Percentiles rank a stretch among this genome's conserved stretches.
phyloP scores from a whole-genome alignment of 37 sponge, comb jelly and placozoan genomes.

The Amphimedon queenslandica region DNA sequence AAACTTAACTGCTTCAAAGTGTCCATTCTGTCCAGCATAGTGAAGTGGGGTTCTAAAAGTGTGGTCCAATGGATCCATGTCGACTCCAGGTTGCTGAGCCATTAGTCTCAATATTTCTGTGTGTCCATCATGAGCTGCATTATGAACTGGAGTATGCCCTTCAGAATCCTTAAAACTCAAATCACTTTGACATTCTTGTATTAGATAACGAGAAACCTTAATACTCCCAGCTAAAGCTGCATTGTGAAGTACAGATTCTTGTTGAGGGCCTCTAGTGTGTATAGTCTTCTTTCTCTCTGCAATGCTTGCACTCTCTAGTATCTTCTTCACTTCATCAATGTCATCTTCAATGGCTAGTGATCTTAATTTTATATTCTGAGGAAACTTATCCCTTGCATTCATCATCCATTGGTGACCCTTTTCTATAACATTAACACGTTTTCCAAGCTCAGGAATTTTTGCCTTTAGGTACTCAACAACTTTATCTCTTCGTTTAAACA shows the following conservation, averaged over 20 bases:
- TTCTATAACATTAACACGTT: not conserved
- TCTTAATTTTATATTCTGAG: slow-evolving; percentile 16
- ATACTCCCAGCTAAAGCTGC: slow-evolving; percentile 43
- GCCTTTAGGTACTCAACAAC: slow-evolving; percentile 44
- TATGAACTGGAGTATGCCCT: slow-evolving; percentile 52
- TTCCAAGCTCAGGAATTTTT: not conserved
- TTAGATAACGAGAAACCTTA: slow-evolving; percentile 33
- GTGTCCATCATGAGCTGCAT: slow-evolving; percentile 54
- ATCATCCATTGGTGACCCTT: slow-evolving; percentile 5
- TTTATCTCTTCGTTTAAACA: slow-evolving; percentile 41
- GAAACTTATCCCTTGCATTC: not conserved
- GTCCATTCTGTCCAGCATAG: slow-evolving; percentile 20
- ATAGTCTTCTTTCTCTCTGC: not conserved
- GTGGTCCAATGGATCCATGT: slow-evolving; percentile 9
- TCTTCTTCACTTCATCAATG: slow-evolving; percentile 17
- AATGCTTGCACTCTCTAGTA: not conserved
- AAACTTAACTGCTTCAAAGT: slow-evolving; percentile 6
- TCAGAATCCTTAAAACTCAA: slow-evolving; percentile 25
- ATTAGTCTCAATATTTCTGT: slow-evolving; percentile 14
- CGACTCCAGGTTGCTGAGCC: slow-evolving; percentile 4
- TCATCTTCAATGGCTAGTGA: slow-evolving; percentile 46
- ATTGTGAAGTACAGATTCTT: slow-evolving; percentile 41
- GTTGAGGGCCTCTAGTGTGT: slow-evolving; percentile 24
- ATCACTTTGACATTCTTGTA: slow-evolving; percentile 31
- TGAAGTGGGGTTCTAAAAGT: slow-evolving; percentile 31